Conservation (phyloP, 2,113 vertebrate species). For the Xyliphius kryptos region DNA sequence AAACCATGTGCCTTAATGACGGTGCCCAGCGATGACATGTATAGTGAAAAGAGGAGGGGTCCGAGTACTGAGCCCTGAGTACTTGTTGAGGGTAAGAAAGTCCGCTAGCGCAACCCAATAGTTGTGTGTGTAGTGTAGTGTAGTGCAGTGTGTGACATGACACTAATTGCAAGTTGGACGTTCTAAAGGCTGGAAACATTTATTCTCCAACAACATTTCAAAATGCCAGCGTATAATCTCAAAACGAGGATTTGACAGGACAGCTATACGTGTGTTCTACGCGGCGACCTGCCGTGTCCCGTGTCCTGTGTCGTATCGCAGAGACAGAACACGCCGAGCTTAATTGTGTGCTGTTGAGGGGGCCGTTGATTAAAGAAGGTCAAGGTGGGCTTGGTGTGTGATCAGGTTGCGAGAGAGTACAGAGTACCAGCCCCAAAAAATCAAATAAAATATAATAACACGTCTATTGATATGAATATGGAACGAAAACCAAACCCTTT, state of each 20-base stretch:
- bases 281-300: conserved; percentile 9
- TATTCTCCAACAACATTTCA: conserved; percentile 15
- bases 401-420: conserved; percentile 7
- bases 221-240: conserved; percentile 21
- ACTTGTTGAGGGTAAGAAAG: too few species aligned
- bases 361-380: background rate
- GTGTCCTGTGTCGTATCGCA: conserved; percentile 22
- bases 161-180: background rate
- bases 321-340: conserved; percentile 2
- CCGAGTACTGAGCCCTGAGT: too few species aligned
- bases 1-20: too few species aligned
- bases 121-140: too few species aligned
- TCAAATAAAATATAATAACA: too few species aligned
- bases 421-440: background rate
- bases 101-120: too few species aligned
- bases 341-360: conserved; percentile 23
- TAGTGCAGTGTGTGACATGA: background rate
- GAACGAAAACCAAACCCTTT: too few species aligned
- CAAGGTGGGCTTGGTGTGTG: background rate
- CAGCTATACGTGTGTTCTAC: too few species aligned
- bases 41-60: too few species aligned
- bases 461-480: too few species aligned
- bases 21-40: too few species aligned
- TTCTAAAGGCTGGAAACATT: conserved; percentile 8
- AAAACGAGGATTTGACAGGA: too few species aligned